These are phyloP conservation scores for Crotalus viridis DNA, from an alignment of 2,113 vertebrate species.

Conservation along the genomic window DNA sequence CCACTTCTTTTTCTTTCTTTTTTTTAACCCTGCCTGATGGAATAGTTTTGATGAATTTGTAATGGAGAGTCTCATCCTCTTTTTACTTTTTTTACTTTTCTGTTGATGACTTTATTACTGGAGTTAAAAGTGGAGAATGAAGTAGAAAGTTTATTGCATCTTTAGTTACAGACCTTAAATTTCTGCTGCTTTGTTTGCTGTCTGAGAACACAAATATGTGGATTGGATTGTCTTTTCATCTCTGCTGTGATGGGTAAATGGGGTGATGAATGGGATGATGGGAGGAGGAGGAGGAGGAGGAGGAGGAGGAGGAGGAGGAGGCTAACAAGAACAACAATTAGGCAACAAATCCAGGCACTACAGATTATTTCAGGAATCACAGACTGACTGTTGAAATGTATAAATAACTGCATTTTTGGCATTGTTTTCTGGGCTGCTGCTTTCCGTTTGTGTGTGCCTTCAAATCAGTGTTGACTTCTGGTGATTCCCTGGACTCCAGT, in stretches of 20 bases:
- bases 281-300: no score
- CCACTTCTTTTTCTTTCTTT: background rate
- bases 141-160: background rate
- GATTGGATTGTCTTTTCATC: background rate
- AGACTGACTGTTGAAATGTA: background rate
- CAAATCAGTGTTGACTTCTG: background rate
- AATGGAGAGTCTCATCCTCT: background rate
- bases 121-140: background rate
- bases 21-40: background rate
- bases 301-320: background rate
- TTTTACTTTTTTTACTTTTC: conserved; percentile 4
- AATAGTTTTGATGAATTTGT: background rate
- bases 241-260: no score
- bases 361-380: background rate
- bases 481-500: background rate
- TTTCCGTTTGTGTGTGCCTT: background rate
- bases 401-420: background rate
- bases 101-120: background rate
- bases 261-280: background rate
- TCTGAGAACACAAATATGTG: background rate
- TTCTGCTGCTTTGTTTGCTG: background rate
- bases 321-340: background rate
- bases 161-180: background rate
- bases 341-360: no score
- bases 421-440: background rate